Evolutionary conservation across 2,888 invertebrate genomes (phyloP).

Genomic region (Tipula vernalis): DNA sequence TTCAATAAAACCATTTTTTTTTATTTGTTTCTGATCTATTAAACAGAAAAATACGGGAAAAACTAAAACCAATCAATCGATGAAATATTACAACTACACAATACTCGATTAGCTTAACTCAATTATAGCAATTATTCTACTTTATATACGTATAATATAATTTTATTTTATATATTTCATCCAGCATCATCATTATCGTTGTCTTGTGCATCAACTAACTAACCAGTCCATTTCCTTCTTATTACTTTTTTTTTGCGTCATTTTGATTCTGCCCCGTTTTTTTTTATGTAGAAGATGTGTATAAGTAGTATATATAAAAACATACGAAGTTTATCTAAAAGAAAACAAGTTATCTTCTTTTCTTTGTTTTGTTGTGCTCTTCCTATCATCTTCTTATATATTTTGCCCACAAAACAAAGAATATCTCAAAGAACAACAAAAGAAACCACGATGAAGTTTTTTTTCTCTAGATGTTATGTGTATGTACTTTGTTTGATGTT

Average conservation of each 20-base stretch:
- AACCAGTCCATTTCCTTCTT: background rate
- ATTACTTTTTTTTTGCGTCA: background rate
- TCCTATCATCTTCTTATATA: background rate
- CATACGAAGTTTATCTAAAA: background rate
- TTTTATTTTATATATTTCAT: background rate
- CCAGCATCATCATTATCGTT: background rate
- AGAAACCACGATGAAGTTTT: background rate
- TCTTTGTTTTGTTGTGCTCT: background rate
- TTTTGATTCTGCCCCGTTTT: background rate
- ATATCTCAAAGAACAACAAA: background rate
- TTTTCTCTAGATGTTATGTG: background rate
- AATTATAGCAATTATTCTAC: background rate
- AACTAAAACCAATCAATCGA: background rate
- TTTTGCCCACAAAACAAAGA: background rate
- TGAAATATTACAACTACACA: background rate
- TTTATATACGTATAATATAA: background rate
- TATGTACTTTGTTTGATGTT: background rate
- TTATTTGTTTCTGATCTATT: background rate
- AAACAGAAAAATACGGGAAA: background rate
- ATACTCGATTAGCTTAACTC: background rate
- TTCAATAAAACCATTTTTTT: background rate
- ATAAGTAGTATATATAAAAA: background rate
- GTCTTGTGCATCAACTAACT: background rate
- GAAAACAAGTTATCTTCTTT: background rate
- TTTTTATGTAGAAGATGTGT: background rate